These are phyloP conservation scores for Hypomesus transpacificus DNA, from an alignment of 2,113 vertebrate species.

Conservation along the genomic window DNA sequence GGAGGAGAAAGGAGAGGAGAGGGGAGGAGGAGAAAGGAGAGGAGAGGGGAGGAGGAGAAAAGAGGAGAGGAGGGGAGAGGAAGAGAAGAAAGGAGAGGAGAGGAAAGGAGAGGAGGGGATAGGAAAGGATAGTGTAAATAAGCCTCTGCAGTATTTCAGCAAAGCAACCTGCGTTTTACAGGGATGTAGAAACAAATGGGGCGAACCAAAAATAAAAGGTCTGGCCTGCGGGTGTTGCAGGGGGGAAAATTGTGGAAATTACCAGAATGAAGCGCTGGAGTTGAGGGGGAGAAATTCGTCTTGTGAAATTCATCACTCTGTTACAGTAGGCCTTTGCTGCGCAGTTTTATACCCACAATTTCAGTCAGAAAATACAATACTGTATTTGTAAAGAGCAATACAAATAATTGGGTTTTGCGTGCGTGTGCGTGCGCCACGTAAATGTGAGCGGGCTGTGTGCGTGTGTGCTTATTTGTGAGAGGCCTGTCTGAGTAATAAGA, in stretches of 20 bases:
- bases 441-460: background rate
- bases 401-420: background rate
- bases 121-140: conserved; percentile 55
- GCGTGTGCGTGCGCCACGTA: background rate
- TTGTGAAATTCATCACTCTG: conserved; percentile 19
- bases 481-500: too few relatives aligned
- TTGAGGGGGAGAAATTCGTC: conserved; percentile 64
- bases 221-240: conserved; percentile 61
- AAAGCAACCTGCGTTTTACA: conserved; percentile 72
- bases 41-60: conserved; percentile 17
- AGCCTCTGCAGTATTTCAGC: conserved; percentile 74
- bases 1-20: conserved; percentile 44
- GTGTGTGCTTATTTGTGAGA: background rate
- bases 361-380: too few relatives aligned
- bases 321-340: background rate
- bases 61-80: conserved; percentile 46
- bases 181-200: conserved; percentile 61
- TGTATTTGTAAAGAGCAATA: background rate
- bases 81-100: conserved; percentile 43
- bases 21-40: conserved; percentile 40
- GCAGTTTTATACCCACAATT: too few relatives aligned
- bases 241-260: conserved; percentile 68
- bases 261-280: conserved; percentile 66
- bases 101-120: conserved; percentile 32
- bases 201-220: conserved; percentile 34